Percentiles rank a stretch among this genome's conserved stretches.
phyloP scores from a whole-genome alignment of 1,140 invertebrate genomes.

The Diorhabda sublineata region DNA sequence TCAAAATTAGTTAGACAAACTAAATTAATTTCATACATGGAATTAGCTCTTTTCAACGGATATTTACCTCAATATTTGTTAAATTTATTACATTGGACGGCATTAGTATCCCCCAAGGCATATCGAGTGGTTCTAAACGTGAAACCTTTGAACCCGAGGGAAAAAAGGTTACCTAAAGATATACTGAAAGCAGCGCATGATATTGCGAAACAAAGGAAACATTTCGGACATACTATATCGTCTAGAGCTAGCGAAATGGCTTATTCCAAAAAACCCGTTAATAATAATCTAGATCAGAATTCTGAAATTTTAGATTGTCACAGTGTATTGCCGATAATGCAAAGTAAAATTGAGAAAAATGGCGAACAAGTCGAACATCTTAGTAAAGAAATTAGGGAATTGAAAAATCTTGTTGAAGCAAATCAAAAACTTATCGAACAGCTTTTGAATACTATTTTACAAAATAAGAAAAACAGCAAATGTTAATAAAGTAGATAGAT shows the following conservation, averaged over 20 bases:
- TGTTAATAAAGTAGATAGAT: neutral
- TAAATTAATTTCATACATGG: slow-evolving; percentile 70
- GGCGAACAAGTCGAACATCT: slow-evolving; percentile 57
- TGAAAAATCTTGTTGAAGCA: slow-evolving; percentile 48
- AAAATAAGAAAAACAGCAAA: slow-evolving; percentile 21
- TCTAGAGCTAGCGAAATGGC: slow-evolving; percentile 53
- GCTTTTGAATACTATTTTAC: slow-evolving; percentile 17
- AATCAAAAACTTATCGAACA: slow-evolving; percentile 32
- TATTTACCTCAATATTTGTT: slow-evolving; percentile 67
- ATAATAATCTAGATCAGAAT: slow-evolving; percentile 53
- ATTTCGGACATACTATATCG: slow-evolving; percentile 62
- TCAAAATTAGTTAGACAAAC: slow-evolving; percentile 74
- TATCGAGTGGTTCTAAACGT: slow-evolving; percentile 74
- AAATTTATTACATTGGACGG: slow-evolving; percentile 68
- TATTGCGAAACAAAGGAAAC: slow-evolving; percentile 66
- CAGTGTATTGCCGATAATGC: slow-evolving; percentile 52
- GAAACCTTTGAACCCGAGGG: slow-evolving; percentile 73
- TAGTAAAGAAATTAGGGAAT: slow-evolving; percentile 58
- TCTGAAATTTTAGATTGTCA: slow-evolving; percentile 50
- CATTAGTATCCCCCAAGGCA: slow-evolving; percentile 69
- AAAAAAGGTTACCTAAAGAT: slow-evolving; percentile 70
- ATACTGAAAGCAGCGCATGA: slow-evolving; percentile 71
- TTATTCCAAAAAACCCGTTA: slow-evolving; percentile 58
- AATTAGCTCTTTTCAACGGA: slow-evolving; percentile 64
- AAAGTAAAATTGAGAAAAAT: slow-evolving; percentile 60